These are phyloP conservation scores for Arctopsyche grandis DNA, from an alignment of 1,140 invertebrate species.

Conservation along the genomic window DNA sequence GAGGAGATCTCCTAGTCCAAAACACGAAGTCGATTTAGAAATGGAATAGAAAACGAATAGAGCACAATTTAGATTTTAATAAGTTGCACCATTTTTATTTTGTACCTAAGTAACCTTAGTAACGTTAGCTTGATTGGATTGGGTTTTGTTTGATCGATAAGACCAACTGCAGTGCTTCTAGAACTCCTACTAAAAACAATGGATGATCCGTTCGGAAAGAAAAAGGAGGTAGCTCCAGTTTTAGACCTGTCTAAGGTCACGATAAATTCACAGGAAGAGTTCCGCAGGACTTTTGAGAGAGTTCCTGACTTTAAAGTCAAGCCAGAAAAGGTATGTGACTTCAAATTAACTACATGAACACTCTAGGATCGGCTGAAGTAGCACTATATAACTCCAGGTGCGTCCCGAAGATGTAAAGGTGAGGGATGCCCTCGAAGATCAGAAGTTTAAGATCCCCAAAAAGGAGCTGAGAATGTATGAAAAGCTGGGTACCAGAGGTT, in stretches of 20 bases:
- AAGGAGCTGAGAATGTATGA: slow-evolving; percentile 71
- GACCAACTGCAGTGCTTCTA: not conserved
- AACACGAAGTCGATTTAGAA: slow-evolving; percentile 53
- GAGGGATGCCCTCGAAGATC: slow-evolving; percentile 69
- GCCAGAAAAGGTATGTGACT: slow-evolving; percentile 77
- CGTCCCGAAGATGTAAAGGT: slow-evolving; percentile 75
- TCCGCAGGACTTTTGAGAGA: slow-evolving; percentile 82
- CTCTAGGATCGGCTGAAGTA: not conserved
- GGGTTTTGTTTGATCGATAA: slow-evolving; percentile 49
- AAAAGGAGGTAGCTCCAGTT: slow-evolving; percentile 83
- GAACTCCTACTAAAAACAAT: slow-evolving; percentile 57
- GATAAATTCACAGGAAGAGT: slow-evolving; percentile 81
- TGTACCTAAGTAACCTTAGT: not conserved
- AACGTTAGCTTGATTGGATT: not conserved
- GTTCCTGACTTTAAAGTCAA: slow-evolving; percentile 91
- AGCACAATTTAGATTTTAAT: slow-evolving; percentile 7
- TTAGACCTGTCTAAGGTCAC: slow-evolving; percentile 86
- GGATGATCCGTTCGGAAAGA: slow-evolving; percentile 85
- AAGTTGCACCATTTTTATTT: slow-evolving; percentile 20
- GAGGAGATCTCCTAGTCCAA: slow-evolving; percentile 49
- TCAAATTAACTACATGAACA: slow-evolving; percentile 19
- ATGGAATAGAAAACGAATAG: slow-evolving; percentile 40
- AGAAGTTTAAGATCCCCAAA: slow-evolving; percentile 75
- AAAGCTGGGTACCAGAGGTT: slow-evolving; percentile 63
- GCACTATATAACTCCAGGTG: slow-evolving; percentile 59